A percentile compares a stretch with the other conserved stretches of the same genome.
These are phyloP conservation scores for Acanthochromis polyacanthus DNA, from an alignment of 2,113 vertebrate species.

Conservation along the genomic window DNA sequence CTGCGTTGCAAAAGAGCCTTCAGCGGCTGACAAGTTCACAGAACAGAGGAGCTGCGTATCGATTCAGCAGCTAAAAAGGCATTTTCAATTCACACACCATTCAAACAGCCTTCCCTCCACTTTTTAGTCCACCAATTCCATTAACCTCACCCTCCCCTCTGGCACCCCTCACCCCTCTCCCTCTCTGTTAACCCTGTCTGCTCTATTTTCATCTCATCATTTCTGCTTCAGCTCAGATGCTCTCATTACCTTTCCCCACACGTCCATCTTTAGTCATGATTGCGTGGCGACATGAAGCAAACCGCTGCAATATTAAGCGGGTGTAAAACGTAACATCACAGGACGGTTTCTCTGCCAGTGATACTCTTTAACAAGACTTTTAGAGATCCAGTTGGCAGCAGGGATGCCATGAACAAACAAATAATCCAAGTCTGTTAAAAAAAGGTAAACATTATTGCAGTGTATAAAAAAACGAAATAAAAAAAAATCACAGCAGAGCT, in stretches of 20 bases:
- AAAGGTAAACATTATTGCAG: slow-evolving; percentile 61
- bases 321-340: slow-evolving; percentile 44
- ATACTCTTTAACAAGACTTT: slow-evolving; percentile 59
- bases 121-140: slow-evolving; percentile 79
- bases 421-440: slow-evolving; percentile 56
- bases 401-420: slow-evolving; percentile 54
- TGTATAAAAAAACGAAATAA: slow-evolving; percentile 25
- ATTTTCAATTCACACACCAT: slow-evolving; percentile 85
- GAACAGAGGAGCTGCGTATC: slow-evolving; percentile 55
- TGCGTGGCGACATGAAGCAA: slow-evolving; percentile 2
- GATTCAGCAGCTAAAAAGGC: slow-evolving; percentile 76
- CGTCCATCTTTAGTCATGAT: slow-evolving; percentile 24
- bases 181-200: slow-evolving; percentile 64
- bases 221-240: slow-evolving; percentile 68
- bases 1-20: slow-evolving; percentile 62
- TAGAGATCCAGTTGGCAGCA: slow-evolving; percentile 59
- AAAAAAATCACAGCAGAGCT: slow-evolving; percentile 32
- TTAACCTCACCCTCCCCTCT: slow-evolving; percentile 78
- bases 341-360: slow-evolving; percentile 41
- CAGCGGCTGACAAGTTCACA: slow-evolving; percentile 68
- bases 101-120: slow-evolving; percentile 66
- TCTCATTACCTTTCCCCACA: slow-evolving; percentile 50
- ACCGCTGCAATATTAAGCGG: slow-evolving; percentile 22
- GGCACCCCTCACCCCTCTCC: slow-evolving; percentile 53
- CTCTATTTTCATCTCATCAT: slow-evolving; percentile 66